A percentile compares a stretch with the other conserved stretches of the same genome.
phyloP scores from a whole-genome alignment of 2,113 vertebrate species.

The Dicentrarchus labrax region DNA sequence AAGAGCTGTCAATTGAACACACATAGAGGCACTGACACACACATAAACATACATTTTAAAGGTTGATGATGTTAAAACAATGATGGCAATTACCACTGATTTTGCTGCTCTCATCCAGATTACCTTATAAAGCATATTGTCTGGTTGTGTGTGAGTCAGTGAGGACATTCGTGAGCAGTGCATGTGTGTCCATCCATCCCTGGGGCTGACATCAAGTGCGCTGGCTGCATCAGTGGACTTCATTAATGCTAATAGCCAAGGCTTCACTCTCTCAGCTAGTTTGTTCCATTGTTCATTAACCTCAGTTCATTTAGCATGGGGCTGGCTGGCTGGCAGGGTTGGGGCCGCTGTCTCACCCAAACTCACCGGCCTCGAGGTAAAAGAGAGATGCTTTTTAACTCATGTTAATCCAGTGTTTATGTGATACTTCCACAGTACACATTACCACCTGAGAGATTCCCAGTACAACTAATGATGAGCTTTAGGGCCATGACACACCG shows the following conservation, averaged over 20 bases:
- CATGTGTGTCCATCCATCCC: slow-evolving; percentile 52
- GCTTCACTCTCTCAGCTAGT: slow-evolving; percentile 49
- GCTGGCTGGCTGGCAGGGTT: slow-evolving; percentile 19
- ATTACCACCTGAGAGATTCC: slow-evolving; percentile 2
- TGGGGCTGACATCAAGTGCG: slow-evolving; percentile 54
- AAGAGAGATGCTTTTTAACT: neutral
- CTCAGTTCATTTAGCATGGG: slow-evolving; percentile 54
- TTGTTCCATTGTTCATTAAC: slow-evolving; percentile 73
- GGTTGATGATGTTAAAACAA: neutral
- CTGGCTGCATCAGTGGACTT: slow-evolving; percentile 69
- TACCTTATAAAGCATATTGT: slow-evolving; percentile 12
- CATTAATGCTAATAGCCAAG: slow-evolving; percentile 68
- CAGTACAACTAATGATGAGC: neutral
- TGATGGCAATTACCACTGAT: neutral
- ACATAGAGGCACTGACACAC: neutral
- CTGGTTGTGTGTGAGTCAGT: neutral
- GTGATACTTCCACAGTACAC: neutral
- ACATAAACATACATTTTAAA: neutral
- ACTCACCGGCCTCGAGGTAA: slow-evolving; percentile 25
- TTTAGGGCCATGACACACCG: neutral
- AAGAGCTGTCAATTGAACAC: neutral
- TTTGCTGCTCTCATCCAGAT: slow-evolving; percentile 17
- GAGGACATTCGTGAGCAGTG: slow-evolving; percentile 23
- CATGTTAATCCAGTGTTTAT: neutral
- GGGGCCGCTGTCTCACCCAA: slow-evolving; percentile 7